Base-by-base conservation (phyloP, 2,113 vertebrate genomes). In the Gambusia holbrooki region DNA sequence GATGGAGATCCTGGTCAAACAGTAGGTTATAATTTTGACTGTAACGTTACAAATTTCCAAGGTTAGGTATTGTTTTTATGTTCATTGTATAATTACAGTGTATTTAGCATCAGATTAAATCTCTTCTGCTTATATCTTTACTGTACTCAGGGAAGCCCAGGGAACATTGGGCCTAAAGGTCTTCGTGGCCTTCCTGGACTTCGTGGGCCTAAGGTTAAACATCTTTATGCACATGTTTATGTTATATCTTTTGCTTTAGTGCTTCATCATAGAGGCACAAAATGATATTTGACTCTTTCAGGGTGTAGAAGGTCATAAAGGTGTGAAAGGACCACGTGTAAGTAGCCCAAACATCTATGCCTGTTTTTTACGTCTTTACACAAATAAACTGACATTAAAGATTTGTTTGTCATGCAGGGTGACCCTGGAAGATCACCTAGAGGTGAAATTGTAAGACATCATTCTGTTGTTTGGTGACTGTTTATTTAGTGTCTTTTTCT, bases 361-460 rank as follows among this genome's bases (percentile, higher is more conserved):
- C 4, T 62, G n/a, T 25, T 17, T 25, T 3, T 63, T 48, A 5
- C 12, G 4, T 64, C 9, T 27, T 48, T 37, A 45, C 28, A n/a
- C 28, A 54, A 51, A 45, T 3, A 61, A 37, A 37, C 25, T 4
- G 27, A 6, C 29, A 51, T 32, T 54, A 48, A 48, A 42, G 19
- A 45, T 81, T 13, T 77, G 30, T 7, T 60, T 37, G 19, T 62
- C 75, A 1, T 77, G 25, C 63, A 92, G 91, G 90, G 91, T 5
- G 70, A 87, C 32, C 65, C 83, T 29, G 88, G 90, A 81, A 42
- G 74, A 82, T 84, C 90, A 28, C 72, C 79, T 28, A 3, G 68
- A 29, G 91, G 90, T 29, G 88, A 92, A 0, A 66, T 84, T 80
- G 91, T 92, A 84, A 87, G 90, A 77, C 60, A 29, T 1, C 10